Base-by-base conservation (phyloP, 2,797 vertebrate species). In the Catostomus latipinnis region DNA sequence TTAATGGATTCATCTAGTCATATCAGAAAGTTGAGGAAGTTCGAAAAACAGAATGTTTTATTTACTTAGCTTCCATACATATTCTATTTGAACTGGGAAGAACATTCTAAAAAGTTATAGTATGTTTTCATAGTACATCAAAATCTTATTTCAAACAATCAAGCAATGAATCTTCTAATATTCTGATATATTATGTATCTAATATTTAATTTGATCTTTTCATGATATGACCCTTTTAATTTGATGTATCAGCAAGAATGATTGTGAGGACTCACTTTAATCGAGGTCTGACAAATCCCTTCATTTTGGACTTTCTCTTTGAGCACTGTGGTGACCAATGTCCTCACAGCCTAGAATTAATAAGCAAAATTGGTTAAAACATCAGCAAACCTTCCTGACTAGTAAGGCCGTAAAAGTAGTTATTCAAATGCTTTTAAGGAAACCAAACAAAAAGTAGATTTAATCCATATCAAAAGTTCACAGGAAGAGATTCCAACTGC, bases 261-360 rank as follows among this genome's bases (percentile, higher is more conserved):
- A 45, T 49, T 34, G 5, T 2, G 45, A 63, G 0, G 11, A 81
- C 87, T 89, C 61, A 98, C 98, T 95, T 96, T 93, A 72, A 88
- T 85, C 83, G 93, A 94, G 0, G 95, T 91, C 56, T 94, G 92
- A 0, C 75, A 88, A 76, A 98, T 96, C 86, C 91, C 93, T 71
- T 90, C 92, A 2, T 93, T 92, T 79, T 88, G 88, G 5, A 82
- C 85, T 73, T 95, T 97, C 91, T 99, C 97, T 88, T 96, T 98
- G 8, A 98, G 86, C 66, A 98, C 91, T 22, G 95, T 93, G 87
- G 95, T 93, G 81, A 98, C 91, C 18, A 99, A 94, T 84, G 91
- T 94, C 84, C 94, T 89, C 61, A 97, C 96, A 1, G 95, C 92
- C 97, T 99, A 80, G 18, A 88, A 86, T 73, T 16, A 73, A 16